phyloP scores from a whole-genome alignment of 2,888 invertebrate genomes.

The Brachyptera putata region DNA sequence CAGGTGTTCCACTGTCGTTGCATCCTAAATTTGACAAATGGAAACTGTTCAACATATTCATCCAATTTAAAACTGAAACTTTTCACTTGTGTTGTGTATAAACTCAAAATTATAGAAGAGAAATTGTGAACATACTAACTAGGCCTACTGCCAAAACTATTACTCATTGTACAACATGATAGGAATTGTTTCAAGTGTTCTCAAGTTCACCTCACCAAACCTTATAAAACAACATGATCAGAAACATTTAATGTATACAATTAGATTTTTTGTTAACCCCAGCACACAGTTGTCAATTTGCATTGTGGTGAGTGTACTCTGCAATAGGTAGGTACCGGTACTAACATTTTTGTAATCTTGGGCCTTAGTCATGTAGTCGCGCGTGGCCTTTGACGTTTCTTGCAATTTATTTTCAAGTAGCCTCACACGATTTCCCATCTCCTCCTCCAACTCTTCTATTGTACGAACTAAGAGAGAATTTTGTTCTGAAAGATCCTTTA shows the following conservation, averaged over 20 bases:
- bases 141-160: not conserved
- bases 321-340: no score
- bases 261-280: no score
- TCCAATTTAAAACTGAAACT: not conserved
- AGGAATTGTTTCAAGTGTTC: no score
- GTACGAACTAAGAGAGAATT: conserved; percentile 62
- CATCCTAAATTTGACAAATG: not conserved
- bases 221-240: no score
- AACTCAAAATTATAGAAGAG: no score
- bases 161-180: no score
- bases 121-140: not conserved
- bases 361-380: conserved; percentile 38
- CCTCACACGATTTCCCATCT: conserved; percentile 56
- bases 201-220: no score
- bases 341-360: conserved; percentile 2
- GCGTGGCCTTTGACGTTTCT: conserved; percentile 44
- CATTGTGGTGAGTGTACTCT: no score
- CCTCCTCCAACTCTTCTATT: conserved; percentile 63
- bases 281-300: no score
- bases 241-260: no score
- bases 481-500: conserved; percentile 62
- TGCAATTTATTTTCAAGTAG: conserved; percentile 52
- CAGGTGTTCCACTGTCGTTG: not conserved
- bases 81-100: not conserved
- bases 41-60: no score